Evolutionary conservation across 2,113 vertebrate genomes (phyloP).

Genomic region (Nerophis ophidion): DNA sequence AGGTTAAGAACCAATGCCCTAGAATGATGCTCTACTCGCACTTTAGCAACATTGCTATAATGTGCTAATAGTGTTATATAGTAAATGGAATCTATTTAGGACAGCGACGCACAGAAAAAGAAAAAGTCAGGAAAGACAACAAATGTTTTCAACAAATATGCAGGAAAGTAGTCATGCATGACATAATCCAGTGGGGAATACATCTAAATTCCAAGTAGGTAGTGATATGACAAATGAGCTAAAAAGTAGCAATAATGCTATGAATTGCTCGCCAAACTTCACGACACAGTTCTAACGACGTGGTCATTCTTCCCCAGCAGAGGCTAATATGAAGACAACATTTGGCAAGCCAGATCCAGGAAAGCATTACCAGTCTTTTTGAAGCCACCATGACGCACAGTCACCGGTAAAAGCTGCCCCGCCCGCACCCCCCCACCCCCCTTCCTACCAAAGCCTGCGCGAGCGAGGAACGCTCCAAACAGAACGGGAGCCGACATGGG

Average conservation of each 20-base stretch:
- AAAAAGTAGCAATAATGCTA: background rate
- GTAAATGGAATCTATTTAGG: too few species aligned
- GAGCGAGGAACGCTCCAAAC: slow-evolving; percentile 36
- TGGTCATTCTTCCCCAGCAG: slow-evolving; percentile 19
- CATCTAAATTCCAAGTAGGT: too few species aligned
- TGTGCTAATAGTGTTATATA: too few species aligned
- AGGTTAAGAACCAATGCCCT: too few species aligned
- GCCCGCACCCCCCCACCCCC: slow-evolving; percentile 15
- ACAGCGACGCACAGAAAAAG: too few species aligned
- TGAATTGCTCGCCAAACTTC: background rate
- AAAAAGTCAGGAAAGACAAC: too few species aligned
- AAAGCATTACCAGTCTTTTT: slow-evolving; percentile 48
- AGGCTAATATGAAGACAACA: slow-evolving; percentile 73
- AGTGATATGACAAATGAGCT: too few species aligned
- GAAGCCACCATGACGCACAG: slow-evolving; percentile 51
- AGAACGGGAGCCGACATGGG: slow-evolving; percentile 46
- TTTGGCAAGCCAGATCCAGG: slow-evolving; percentile 64
- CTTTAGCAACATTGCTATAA: too few species aligned
- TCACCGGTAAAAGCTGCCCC: slow-evolving; percentile 38
- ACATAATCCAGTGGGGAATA: too few species aligned
- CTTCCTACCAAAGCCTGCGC: slow-evolving; percentile 27
- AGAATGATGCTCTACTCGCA: too few species aligned
- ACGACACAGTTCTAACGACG: background rate
- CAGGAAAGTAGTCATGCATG: too few species aligned
- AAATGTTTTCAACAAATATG: too few species aligned